A percentile compares a stretch with the other conserved stretches of the same genome.
Conservation (phyloP, 2,797 vertebrate species). For the Emys orbicularis region DNA sequence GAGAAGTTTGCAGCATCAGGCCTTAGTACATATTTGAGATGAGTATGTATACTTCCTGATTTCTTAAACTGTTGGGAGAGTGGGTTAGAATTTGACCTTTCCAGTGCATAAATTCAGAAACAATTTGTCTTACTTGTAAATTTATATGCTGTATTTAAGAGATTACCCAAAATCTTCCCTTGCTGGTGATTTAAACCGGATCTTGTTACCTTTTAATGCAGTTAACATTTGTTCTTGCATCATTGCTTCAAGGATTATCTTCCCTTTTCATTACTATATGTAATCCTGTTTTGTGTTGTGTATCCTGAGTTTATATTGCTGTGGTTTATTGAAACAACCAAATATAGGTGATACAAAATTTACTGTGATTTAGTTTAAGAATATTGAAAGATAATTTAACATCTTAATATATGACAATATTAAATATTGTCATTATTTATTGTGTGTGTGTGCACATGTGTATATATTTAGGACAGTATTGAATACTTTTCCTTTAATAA, state of each 20-base stretch:
- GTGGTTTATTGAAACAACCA: neutral
- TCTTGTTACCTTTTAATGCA: constrained; percentile 27
- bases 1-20: neutral
- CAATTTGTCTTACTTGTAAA: neutral
- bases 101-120: neutral
- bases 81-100: constrained; percentile 24
- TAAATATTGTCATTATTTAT: neutral
- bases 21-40: fast-evolving
- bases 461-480: neutral
- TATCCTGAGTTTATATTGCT: neutral
- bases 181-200: constrained; percentile 17
- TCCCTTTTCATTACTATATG: neutral
- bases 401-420: neutral
- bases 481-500: neutral
- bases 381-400: neutral
- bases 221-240: constrained; percentile 30
- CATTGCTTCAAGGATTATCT: constrained; percentile 35
- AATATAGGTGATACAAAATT: neutral
- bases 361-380: constrained; percentile 1
- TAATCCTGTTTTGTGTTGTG: constrained; percentile 38
- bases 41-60: neutral
- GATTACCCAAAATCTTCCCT: neutral
- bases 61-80: neutral
- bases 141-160: neutral
- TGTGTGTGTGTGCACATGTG: neutral